Conservation (phyloP, 2,797 vertebrate species). For the Tadarida brasiliensis region DNA sequence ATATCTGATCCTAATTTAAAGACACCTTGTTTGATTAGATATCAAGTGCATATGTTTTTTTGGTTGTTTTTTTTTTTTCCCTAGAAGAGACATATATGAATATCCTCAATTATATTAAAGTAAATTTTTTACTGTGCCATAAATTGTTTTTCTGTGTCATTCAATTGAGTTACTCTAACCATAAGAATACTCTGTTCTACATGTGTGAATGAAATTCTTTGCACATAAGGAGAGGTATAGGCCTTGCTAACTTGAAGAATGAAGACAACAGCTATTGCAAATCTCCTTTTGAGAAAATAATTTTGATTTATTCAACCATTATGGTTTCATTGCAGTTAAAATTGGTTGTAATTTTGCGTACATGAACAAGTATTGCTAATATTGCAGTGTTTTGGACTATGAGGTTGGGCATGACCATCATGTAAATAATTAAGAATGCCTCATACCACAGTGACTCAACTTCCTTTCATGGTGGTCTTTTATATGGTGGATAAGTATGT, state of each 20-base stretch:
- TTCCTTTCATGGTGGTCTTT: neutral
- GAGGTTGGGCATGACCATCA: neutral
- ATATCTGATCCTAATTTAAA: conserved; percentile 26
- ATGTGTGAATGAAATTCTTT: neutral
- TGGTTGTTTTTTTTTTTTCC: neutral
- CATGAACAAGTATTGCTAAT: neutral
- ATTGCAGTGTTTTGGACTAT: neutral
- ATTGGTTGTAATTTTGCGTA: neutral
- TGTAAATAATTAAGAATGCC: neutral
- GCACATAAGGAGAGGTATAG: neutral
- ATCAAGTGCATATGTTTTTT: neutral
- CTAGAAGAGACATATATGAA: neutral
- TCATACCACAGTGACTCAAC: neutral
- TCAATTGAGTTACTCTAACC: conserved; percentile 7
- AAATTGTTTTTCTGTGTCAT: neutral
- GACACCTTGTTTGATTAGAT: neutral
- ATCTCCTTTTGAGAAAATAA: conserved; percentile 15
- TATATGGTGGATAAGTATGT: neutral
- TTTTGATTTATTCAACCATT: neutral
- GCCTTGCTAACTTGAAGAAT: neutral
- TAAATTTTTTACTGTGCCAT: neutral
- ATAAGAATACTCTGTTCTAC: neutral
- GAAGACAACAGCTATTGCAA: neutral
- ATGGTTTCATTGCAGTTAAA: neutral
- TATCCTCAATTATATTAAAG: neutral